Evolutionary conservation across 1,140 invertebrate genomes (phyloP).

Genomic region (Scaptomyza pallida): DNA sequence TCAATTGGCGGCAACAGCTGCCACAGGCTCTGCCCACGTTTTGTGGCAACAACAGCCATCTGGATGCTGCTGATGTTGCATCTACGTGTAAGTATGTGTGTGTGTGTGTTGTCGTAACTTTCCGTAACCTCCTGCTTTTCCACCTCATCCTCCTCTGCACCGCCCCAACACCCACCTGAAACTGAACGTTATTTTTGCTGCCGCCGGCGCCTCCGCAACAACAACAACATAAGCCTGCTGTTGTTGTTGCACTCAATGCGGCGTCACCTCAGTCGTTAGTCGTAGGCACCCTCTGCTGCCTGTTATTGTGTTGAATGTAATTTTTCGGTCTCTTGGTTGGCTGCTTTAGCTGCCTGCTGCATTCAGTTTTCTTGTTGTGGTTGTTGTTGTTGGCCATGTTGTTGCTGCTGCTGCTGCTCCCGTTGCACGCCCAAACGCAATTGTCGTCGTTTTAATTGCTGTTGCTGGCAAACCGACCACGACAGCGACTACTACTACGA

Average conservation of each 20-base stretch:
- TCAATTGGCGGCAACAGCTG: slow-evolving; percentile 70
- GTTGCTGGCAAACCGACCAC: slow-evolving; percentile 26
- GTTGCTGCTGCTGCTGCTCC: slow-evolving; percentile 5
- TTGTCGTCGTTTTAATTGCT: slow-evolving; percentile 77
- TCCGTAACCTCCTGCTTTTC: slow-evolving; percentile 5
- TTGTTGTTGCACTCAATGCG: slow-evolving; percentile 17
- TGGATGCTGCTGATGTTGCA: slow-evolving; percentile 45
- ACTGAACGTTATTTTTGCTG: slow-evolving; percentile 25
- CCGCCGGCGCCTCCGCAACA: slow-evolving; percentile 42
- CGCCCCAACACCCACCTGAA: slow-evolving; percentile 39
- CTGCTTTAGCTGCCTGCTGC: slow-evolving; percentile 1
- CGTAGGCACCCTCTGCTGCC: slow-evolving; percentile 21
- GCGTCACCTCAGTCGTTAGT: slow-evolving; percentile 44
- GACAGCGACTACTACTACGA: background rate
- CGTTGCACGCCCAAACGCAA: slow-evolving; percentile 62
- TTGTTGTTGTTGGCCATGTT: slow-evolving; percentile 13
- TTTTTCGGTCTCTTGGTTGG: slow-evolving; percentile 54
- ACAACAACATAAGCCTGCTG: background rate
- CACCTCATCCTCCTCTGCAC: background rate
- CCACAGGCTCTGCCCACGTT: slow-evolving; percentile 58
- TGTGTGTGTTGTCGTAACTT: slow-evolving; percentile 62
- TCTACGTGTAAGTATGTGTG: slow-evolving; percentile 37
- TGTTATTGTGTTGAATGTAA: slow-evolving; percentile 37
- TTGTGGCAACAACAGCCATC: slow-evolving; percentile 47
- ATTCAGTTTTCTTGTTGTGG: slow-evolving; percentile 14